phyloP scores from a whole-genome alignment of 2,113 vertebrate species.

The Argyrosomus japonicus region DNA sequence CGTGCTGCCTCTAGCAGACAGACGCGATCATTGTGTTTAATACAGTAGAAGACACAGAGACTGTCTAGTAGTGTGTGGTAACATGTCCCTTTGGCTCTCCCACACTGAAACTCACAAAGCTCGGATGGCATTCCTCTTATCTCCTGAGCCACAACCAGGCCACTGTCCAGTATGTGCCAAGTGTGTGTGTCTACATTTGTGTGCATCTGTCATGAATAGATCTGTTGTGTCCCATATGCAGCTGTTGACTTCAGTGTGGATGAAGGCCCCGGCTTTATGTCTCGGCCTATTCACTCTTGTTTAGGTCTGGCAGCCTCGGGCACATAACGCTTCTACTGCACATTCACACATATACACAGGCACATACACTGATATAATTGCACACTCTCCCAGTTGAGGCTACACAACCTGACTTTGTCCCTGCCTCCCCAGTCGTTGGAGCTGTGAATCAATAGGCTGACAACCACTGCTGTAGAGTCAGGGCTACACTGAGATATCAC shows the following conservation, averaged over 20 bases:
- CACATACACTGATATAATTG: conserved; percentile 22
- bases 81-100: conserved; percentile 66
- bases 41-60: conserved; percentile 59
- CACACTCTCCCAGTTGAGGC: conserved; percentile 43
- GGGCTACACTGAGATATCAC: conserved; percentile 66
- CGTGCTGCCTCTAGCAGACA: conserved; percentile 57
- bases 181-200: conserved; percentile 49
- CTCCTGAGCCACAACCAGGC: conserved; percentile 68
- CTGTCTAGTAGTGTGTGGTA: conserved; percentile 58
- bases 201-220: conserved; percentile 71
- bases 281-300: conserved; percentile 39
- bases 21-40: conserved; percentile 63
- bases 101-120: conserved; percentile 66
- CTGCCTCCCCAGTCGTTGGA: conserved; percentile 58
- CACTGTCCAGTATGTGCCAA: conserved; percentile 68
- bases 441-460: conserved; percentile 74
- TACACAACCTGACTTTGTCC: conserved; percentile 50
- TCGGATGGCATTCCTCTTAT: conserved; percentile 73
- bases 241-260: conserved; percentile 70
- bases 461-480: conserved; percentile 63
- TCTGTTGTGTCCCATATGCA: conserved; percentile 73
- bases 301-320: conserved; percentile 21
- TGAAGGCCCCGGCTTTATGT: conserved; percentile 39
- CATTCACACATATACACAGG: conserved; percentile 4
- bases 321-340: conserved; percentile 31